Percentiles rank a stretch among this genome's conserved stretches.
phyloP scores from a whole-genome alignment of 2,113 vertebrate genomes.

The Redunca redunca region DNA sequence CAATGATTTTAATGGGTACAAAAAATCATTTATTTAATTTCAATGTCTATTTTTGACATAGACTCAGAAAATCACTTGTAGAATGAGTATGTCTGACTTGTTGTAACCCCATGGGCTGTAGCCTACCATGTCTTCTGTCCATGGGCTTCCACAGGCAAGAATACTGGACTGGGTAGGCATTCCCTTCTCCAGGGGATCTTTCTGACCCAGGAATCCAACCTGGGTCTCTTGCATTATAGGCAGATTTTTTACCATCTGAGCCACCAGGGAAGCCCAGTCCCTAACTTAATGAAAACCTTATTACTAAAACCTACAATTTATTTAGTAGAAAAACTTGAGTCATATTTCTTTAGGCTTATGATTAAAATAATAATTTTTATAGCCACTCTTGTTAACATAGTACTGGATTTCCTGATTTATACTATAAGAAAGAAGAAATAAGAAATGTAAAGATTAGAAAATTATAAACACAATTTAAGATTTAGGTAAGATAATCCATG shows the following conservation, averaged over 20 bases:
- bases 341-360: not conserved
- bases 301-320: not conserved
- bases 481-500: not conserved
- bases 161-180: not conserved
- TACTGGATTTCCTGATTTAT: not conserved
- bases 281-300: not conserved
- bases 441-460: not conserved
- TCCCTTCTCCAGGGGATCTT: not conserved
- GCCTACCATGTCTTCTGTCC: not conserved
- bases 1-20: not conserved
- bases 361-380: not conserved
- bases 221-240: not conserved
- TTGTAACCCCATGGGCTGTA: not conserved
- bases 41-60: not conserved
- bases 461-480: not conserved
- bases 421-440: not conserved
- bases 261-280: not conserved
- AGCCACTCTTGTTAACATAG: not conserved
- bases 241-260: not conserved
- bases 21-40: constrained; percentile 27
- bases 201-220: not conserved
- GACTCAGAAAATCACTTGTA: not conserved
- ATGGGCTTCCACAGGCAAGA: not conserved
- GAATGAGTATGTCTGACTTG: not conserved
- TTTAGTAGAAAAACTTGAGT: not conserved